Base-by-base conservation (phyloP, 2,888 invertebrate species). In the Mongoloraphidia duomilia region DNA sequence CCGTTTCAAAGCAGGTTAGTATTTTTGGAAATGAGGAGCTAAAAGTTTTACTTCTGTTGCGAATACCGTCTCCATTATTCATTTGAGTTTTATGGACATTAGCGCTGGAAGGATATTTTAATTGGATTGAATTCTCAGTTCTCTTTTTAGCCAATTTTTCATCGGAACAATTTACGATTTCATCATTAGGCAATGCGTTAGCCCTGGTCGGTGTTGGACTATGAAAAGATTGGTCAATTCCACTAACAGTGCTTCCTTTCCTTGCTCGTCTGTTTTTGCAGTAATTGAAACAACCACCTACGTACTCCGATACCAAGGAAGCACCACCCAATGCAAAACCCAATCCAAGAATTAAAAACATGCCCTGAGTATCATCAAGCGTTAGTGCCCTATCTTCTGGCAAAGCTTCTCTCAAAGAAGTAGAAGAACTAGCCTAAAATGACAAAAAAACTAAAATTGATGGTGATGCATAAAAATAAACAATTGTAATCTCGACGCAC, bases 321-420 rank as follows among this genome's bases (percentile, higher is more conserved):
- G 76, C 67, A 0, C 71, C 74, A 5, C 79, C 85, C 33, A 82
- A 60, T 0, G 81, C 59, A 60, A 82, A 82, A 0, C 88, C 88
- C 40, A 79, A 75, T 6, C 72, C 82, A 55, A 87, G 69, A 1
- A 88, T 69, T 3, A 87, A 65, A 60, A 86, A 87, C 83, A 86
- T 87, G 9, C 88, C 88, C 66, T 85, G 84, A 0, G 84, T 85
- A 53, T 88, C 88, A 58, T 83, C 85, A 34, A 86, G 67, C 1
- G 82, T 80, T n/a, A 88, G 63, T 17, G 82, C 80, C 52, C 84
- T 75, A 60, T 88, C 86, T 63, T 82, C 80, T 26, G 75, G 71
- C 39, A 68, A 64, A 9, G 66, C 56, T 14, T 68, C 65, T 44
- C 70, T 71, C 17, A 78, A 52, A 0, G 64, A 58, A 13, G 61